Evolutionary conservation across 2,797 vertebrate genomes (phyloP), one percentile per base, ranked within the genome.

Genomic region (Spheniscus humboldti): DNA sequence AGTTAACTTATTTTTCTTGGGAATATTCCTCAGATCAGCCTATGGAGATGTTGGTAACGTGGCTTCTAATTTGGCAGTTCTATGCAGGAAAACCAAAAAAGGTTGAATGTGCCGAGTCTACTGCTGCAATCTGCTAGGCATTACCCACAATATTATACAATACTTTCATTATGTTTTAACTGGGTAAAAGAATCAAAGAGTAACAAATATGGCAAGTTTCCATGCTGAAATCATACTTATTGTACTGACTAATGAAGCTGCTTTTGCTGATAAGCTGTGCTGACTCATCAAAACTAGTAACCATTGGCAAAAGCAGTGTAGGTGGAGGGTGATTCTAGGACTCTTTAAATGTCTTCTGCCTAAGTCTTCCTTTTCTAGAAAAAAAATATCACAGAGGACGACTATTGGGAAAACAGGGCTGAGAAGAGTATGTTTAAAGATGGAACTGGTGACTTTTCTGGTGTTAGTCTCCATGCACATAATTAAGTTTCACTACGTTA

Each of bases 161-260:
- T 67, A 60, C 43, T 95, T 95, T 94, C 18, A 74, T 75, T 91
- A 72, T 35, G 11, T 57, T 96, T 94, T 87, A 97, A 96, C 55
- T 83, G 57, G 56, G 55, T 71, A 72, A 83, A 93, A 71, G 66
- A 93, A 94, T 56, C 60, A n/a, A 41, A 95, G 75, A 90, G 41
- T 83, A 82, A 92, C 45, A 96, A 86, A 87, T 20, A 87, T 7
- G 17, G 57, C 47, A 76, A 79, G 41, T 63, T 83, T 94, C 88
- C 89, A 88, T 45, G 33, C 55, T 77, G 74, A 71, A 84, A 74
- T 71, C 20, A 35, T 17, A 7, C 39, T 96, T 87, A 82, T 90
- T 12, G 35, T n/a, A 56, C 27, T 68, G 77, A 88, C 43, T 56
- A 76, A 71, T 16, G 66, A 76, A 94, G 59, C 50, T 76, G 64